A percentile compares a stretch with the other conserved stretches of the same genome.
These are phyloP conservation scores for Nibea coibor DNA, from an alignment of 2,113 vertebrate species.

Conservation along the genomic window DNA sequence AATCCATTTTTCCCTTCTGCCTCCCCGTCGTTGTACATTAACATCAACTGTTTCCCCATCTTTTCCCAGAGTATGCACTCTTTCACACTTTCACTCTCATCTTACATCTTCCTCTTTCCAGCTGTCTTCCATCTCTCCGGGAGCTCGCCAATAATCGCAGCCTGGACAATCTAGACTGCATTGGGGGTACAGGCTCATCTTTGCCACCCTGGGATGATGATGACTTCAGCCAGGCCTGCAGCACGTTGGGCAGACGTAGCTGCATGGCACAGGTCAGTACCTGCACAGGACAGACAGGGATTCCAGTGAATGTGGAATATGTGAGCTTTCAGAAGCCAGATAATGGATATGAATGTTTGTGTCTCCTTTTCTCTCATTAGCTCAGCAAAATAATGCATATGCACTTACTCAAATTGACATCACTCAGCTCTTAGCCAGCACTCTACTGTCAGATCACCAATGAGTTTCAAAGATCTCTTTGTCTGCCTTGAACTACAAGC, in stretches of 20 bases:
- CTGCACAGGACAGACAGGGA: background rate
- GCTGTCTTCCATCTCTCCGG: constrained; percentile 87
- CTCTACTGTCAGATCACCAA: constrained; percentile 29
- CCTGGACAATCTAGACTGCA: constrained; percentile 94
- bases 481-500: constrained; percentile 30
- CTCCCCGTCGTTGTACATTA: constrained; percentile 5
- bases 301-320: background rate
- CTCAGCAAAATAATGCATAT: constrained; percentile 19
- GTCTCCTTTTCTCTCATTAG: constrained; percentile 24
- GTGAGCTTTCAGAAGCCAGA: background rate
- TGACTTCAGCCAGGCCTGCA: constrained; percentile 92
- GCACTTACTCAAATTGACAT: constrained; percentile 25
- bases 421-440: constrained; percentile 24
- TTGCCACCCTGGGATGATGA: constrained; percentile 96
- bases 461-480: constrained; percentile 39
- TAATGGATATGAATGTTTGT: constrained; percentile 9
- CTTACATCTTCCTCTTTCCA: constrained; percentile 54
- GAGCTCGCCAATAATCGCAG: constrained; percentile 88
- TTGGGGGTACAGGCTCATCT: constrained; percentile 89
- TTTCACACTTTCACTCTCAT: constrained; percentile 10
- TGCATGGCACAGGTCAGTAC: constrained; percentile 93
- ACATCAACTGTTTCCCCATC: constrained; percentile 16
- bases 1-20: constrained; percentile 16
- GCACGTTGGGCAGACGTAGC: constrained; percentile 85
- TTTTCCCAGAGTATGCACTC: background rate